A percentile compares a stretch with the other conserved stretches of the same genome.
Evolutionary conservation across 2,113 vertebrate genomes (phyloP).

Genomic region (Oostethus manadensis): DNA sequence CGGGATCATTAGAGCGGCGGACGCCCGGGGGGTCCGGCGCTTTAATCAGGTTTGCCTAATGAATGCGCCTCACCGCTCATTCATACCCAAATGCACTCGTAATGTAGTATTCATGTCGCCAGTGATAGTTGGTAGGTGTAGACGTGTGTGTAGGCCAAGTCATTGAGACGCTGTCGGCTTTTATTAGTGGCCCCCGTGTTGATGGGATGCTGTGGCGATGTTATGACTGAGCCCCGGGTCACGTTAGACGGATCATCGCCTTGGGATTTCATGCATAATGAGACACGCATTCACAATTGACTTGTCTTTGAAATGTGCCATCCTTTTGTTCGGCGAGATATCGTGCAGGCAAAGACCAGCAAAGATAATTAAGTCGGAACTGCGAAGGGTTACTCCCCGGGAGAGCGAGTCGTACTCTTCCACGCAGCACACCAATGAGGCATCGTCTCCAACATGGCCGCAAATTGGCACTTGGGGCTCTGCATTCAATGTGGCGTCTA

Average conservation of each 20-base stretch:
- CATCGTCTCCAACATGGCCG: no score
- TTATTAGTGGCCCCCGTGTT: conserved; percentile 41
- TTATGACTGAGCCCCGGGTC: conserved; percentile 55
- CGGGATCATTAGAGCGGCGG: conserved; percentile 63
- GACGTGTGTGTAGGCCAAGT: conserved; percentile 37
- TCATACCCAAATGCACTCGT: conserved; percentile 51
- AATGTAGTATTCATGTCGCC: conserved; percentile 53
- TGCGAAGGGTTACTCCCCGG: no score
- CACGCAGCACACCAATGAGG: no score
- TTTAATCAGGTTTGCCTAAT: conserved; percentile 73
- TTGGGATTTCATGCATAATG: conserved; percentile 34
- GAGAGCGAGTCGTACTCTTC: no score
- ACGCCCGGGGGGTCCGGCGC: conserved; percentile 55
- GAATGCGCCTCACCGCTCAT: conserved; percentile 67
- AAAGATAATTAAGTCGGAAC: no score
- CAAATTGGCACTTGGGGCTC: no score
- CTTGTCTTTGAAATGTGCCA: no score
- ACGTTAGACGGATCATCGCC: conserved; percentile 44
- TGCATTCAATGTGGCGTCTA: no score
- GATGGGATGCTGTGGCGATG: conserved; percentile 42
- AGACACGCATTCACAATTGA: conserved; percentile 4
- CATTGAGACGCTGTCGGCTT: conserved; percentile 39
- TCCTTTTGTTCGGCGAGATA: no score
- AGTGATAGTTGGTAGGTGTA: conserved; percentile 37
- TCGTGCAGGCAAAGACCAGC: no score